Evolutionary conservation across 2,888 invertebrate species (phyloP).

Genomic region (Hanleya hanleyi): DNA sequence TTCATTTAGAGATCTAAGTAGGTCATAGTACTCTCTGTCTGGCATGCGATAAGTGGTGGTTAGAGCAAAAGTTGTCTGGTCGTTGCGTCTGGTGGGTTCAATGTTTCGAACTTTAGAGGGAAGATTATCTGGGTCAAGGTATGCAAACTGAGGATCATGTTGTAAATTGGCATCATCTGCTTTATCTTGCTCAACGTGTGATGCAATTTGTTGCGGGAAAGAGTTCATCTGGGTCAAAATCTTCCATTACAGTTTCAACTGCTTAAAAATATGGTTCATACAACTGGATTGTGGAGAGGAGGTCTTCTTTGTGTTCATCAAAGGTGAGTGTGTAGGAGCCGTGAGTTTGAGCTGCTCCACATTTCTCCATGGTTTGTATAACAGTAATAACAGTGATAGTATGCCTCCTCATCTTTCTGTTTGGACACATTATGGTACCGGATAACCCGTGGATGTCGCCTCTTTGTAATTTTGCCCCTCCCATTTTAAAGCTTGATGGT

Average conservation of each 20-base stretch:
- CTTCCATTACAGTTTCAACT: background rate
- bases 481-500: background rate
- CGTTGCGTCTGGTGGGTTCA: background rate
- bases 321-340: background rate
- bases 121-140: background rate
- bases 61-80: background rate
- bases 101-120: background rate
- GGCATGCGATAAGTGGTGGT: background rate
- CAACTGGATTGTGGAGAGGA: background rate
- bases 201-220: background rate
- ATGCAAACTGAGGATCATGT: background rate
- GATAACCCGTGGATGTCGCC: background rate
- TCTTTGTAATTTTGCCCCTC: background rate
- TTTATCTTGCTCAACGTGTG: background rate
- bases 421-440: slow-evolving; percentile 2
- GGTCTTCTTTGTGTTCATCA: background rate
- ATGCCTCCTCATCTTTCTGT: slow-evolving; percentile 4
- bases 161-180: background rate
- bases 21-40: background rate
- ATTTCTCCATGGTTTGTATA: slow-evolving; percentile 12
- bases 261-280: background rate
- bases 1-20: background rate
- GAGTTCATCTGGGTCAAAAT: background rate
- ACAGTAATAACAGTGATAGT: background rate
- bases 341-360: background rate